Evolutionary conservation across 2,113 vertebrate genomes (phyloP).

Genomic region (Gila orcuttii): DNA sequence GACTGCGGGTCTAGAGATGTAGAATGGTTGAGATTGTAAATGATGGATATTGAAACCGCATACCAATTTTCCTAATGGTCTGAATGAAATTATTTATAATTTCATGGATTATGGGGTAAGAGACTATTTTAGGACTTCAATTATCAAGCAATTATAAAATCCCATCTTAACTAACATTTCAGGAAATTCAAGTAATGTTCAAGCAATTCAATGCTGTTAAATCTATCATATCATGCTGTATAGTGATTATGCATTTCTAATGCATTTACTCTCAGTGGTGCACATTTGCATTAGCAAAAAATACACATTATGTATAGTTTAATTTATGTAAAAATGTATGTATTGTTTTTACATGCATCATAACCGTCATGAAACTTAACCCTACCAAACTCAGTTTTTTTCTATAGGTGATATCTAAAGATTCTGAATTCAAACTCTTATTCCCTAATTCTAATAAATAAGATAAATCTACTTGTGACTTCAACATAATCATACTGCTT

Average conservation of each 20-base stretch:
- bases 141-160: conserved; percentile 28
- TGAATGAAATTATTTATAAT: background rate
- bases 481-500: background rate
- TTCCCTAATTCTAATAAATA: background rate
- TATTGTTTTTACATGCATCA: background rate
- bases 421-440: background rate
- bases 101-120: conserved; percentile 1
- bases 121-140: conserved; percentile 17
- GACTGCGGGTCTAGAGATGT: background rate
- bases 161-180: background rate
- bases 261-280: background rate
- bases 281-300: background rate
- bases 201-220: background rate
- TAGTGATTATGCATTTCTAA: background rate
- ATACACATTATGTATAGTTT: background rate
- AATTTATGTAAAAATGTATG: background rate
- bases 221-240: background rate
- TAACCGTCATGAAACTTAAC: background rate
- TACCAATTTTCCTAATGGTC: conserved; percentile 11
- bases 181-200: background rate
- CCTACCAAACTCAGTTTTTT: background rate
- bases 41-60: background rate
- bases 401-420: background rate
- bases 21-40: background rate
- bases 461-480: background rate